Evolutionary conservation across 2,888 invertebrate genomes (phyloP).

Genomic region (Epinotia bilunana): DNA sequence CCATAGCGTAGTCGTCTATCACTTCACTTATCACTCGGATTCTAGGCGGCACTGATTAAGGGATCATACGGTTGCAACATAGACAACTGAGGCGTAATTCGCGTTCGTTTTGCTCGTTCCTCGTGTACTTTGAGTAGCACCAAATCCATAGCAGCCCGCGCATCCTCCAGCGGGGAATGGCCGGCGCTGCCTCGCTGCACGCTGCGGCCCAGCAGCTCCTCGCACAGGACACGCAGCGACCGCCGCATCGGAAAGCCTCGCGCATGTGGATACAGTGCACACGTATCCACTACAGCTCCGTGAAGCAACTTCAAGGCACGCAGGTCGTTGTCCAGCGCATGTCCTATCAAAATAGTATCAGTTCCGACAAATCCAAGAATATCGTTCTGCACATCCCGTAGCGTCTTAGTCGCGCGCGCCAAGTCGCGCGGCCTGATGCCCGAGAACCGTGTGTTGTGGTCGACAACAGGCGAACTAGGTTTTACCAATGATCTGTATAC

Average conservation of each 20-base stretch:
- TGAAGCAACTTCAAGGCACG: slow-evolving; percentile 94
- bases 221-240: slow-evolving; percentile 91
- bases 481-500: slow-evolving; percentile 94
- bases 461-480: slow-evolving; percentile 93
- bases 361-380: slow-evolving; percentile 91
- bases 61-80: slow-evolving; percentile 78
- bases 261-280: slow-evolving; percentile 93
- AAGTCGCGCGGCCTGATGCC: slow-evolving; percentile 89
- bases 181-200: slow-evolving; percentile 90
- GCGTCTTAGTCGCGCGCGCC: slow-evolving; percentile 86
- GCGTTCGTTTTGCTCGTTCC: slow-evolving; percentile 64
- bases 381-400: slow-evolving; percentile 93
- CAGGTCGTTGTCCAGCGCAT: slow-evolving; percentile 97
- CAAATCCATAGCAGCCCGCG: slow-evolving; percentile 94
- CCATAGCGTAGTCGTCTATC: slow-evolving; percentile 66
- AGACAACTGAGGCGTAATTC: slow-evolving; percentile 61
- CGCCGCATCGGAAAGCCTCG: slow-evolving; percentile 92
- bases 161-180: slow-evolving; percentile 98
- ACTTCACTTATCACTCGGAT: slow-evolving; percentile 59
- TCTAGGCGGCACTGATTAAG: slow-evolving; percentile 76
- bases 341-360: slow-evolving; percentile 96
- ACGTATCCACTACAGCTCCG: slow-evolving; percentile 94
- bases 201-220: slow-evolving; percentile 88
- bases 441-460: slow-evolving; percentile 98
- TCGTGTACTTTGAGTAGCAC: slow-evolving; percentile 89